Evolutionary conservation across 2,888 invertebrate genomes (phyloP).

Genomic region (Holacanthella duospinosa): DNA sequence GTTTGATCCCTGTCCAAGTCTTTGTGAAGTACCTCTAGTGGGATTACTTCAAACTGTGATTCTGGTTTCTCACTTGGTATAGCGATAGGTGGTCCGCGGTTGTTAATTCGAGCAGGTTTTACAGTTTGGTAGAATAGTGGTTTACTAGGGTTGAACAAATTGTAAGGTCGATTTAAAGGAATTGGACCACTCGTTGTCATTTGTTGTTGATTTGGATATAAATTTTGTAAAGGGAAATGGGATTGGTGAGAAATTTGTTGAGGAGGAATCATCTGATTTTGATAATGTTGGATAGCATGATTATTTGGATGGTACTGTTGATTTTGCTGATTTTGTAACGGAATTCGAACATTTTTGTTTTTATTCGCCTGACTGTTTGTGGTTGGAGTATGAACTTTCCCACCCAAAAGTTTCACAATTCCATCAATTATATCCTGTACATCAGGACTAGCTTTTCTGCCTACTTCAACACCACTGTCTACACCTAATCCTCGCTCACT

Average conservation of each 20-base stretch:
- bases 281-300: constrained; percentile 4
- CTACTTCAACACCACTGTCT: constrained; percentile 17
- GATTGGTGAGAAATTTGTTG: too few species aligned
- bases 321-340: constrained; percentile 6
- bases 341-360: neutral
- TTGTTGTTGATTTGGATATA: constrained; percentile 12
- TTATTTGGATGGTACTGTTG: constrained; percentile 4
- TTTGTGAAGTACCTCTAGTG: constrained; percentile 32
- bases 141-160: constrained; percentile 33
- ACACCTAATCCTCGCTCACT: neutral
- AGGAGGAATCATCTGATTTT: neutral
- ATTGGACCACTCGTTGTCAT: constrained; percentile 8
- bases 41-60: constrained; percentile 38
- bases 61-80: neutral
- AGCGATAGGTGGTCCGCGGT: constrained; percentile 69
- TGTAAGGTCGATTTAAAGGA: constrained; percentile 21
- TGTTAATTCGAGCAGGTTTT: constrained; percentile 57
- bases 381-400: constrained; percentile 54
- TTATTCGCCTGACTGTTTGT: neutral
- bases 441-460: constrained; percentile 47
- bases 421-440: constrained; percentile 79
- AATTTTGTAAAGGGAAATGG: too few species aligned
- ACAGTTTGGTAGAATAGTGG: constrained; percentile 23
- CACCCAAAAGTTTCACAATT: constrained; percentile 74
- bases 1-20: neutral